Evolutionary conservation across 2,797 vertebrate species (phyloP).

Genomic region (Nothura maculosa): DNA sequence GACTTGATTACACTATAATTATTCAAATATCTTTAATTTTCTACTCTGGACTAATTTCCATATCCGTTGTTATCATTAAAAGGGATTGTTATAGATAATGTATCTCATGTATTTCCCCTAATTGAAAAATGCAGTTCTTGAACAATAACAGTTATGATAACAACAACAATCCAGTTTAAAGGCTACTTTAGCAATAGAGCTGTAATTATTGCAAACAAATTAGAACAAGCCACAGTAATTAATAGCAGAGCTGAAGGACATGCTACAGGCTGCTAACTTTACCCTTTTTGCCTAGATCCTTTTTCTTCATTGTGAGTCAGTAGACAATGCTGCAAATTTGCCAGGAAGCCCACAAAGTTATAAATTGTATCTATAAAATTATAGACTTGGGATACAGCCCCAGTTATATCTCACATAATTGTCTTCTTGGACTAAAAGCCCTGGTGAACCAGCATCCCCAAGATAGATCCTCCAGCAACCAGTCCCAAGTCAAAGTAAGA

Average conservation of each 20-base stretch:
- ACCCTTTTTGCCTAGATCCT: background rate
- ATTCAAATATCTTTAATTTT: conserved; percentile 84
- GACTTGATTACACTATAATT: conserved; percentile 84
- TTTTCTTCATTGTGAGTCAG: background rate
- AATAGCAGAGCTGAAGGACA: conserved; percentile 7
- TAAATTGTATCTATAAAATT: background rate
- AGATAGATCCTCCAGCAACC: conserved; percentile 35
- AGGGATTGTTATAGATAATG: conserved; percentile 76
- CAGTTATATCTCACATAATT: background rate
- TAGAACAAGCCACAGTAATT: background rate
- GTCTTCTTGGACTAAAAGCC: background rate
- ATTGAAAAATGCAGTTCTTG: conserved; percentile 76
- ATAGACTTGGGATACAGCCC: no score
- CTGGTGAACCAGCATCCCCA: background rate
- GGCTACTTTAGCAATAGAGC: conserved; percentile 27
- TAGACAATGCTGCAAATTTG: background rate
- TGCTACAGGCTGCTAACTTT: background rate
- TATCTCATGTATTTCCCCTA: conserved; percentile 68
- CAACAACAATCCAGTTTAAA: conserved; percentile 61
- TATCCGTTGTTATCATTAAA: conserved; percentile 76
- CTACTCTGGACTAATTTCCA: conserved; percentile 77
- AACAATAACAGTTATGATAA: conserved; percentile 66
- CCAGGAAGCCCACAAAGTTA: background rate
- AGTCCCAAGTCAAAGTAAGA: background rate
- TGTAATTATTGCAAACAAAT: conserved; percentile 49